These are phyloP conservation scores for Rhogogaster chlorosoma DNA, from an alignment of 2,888 invertebrate genomes.

Conservation along the genomic window DNA sequence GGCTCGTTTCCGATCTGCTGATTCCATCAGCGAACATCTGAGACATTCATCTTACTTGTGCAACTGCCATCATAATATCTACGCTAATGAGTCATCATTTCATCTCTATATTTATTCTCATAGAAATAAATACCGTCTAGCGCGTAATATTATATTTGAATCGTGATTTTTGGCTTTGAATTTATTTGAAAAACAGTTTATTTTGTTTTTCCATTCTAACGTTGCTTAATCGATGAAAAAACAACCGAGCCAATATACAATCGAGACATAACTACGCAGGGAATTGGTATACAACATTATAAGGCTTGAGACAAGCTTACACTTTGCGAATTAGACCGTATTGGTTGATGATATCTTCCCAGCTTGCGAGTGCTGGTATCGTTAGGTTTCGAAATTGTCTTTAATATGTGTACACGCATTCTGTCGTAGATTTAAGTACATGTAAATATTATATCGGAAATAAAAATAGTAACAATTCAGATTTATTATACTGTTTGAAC, in stretches of 20 bases:
- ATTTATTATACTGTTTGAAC: slow-evolving; percentile 65
- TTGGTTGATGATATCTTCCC: neutral
- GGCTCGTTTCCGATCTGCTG: slow-evolving; percentile 58
- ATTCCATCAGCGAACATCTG: slow-evolving; percentile 62
- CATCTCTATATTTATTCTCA: neutral
- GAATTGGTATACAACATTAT: neutral
- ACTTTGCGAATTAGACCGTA: slow-evolving; percentile 27
- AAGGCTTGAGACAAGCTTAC: neutral
- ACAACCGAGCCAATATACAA: neutral
- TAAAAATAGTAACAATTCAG: slow-evolving; percentile 62
- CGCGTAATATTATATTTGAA: neutral
- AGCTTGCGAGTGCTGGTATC: neutral
- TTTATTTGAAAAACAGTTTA: neutral
- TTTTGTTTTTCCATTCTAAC: too few species aligned
- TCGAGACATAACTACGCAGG: neutral
- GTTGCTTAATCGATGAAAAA: neutral
- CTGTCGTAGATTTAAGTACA: neutral
- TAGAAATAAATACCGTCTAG: neutral
- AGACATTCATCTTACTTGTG: slow-evolving; percentile 58
- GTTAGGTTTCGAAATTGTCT: slow-evolving; percentile 44
- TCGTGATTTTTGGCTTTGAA: neutral
- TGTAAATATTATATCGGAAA: slow-evolving; percentile 26
- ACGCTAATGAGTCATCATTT: slow-evolving; percentile 43
- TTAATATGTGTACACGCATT: neutral
- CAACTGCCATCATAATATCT: slow-evolving; percentile 17